Base-by-base conservation (phyloP, 2,888 invertebrate species). In the Pristionchus mayeri region DNA sequence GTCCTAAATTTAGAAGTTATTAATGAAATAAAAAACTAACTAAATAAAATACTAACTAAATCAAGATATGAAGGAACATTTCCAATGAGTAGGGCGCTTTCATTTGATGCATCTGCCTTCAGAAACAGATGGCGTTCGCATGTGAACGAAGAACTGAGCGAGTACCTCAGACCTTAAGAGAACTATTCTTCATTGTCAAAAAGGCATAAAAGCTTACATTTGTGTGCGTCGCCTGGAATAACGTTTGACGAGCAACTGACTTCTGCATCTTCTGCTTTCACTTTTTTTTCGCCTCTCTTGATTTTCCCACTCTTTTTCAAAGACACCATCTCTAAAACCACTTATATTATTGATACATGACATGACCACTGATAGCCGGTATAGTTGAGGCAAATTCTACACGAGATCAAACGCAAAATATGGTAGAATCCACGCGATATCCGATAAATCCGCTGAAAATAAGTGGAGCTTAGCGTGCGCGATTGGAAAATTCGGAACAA, bases 1-100 rank as follows among this genome's bases (percentile, higher is more conserved):
- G 11, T 63, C 80, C 80, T 80, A 21, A 78, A 57, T 27, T 13
- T 21, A 16, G 21, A 37, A 21, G 30, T 21, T 16, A 30, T 50
- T 9, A 13, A 24, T 30, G 37, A 52, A 50, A 16, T 13, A 76
- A n/a, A n/a, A n/a, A n/a, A n/a, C n/a, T 40, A 9, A 9, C 24
- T 11, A 18, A 16, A 18, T 16, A 75, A 13, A 13, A 52, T 16
- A 57, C 30, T 67, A 9, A 67, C 82, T 48, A 82, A 30, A 34
- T 82, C 67, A 13, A 82, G 48, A 48, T 82, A 82, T 9, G 67
- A 40, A 18, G 82, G 82, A 48, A 82, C 82, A 40, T 82, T 82
- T 40, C 82, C 82, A 37, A 82, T 24, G 13, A 82, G 24, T 30
- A 82, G 82, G 30, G 63, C 67, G 11, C 34, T n/a, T 3, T 3